Percentiles rank a stretch among this genome's conserved stretches.
Evolutionary conservation across 2,888 invertebrate species (phyloP).

Genomic region (Oxycera nigricornis): DNA sequence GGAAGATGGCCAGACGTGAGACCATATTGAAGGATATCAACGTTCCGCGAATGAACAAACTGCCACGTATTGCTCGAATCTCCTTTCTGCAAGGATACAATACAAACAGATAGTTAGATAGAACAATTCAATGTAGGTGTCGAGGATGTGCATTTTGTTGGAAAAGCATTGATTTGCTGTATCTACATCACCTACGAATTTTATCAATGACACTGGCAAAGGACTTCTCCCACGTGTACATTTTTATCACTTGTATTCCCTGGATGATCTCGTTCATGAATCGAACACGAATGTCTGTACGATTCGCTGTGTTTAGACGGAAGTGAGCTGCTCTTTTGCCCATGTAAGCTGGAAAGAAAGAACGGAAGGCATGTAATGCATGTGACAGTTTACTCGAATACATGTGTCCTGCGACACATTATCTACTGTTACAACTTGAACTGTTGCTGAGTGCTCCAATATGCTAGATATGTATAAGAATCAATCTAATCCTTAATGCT

Average conservation of each 20-base stretch:
- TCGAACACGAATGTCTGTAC: constrained; percentile 53
- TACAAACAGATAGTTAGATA: neutral
- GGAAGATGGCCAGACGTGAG: constrained; percentile 75
- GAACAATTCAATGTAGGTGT: neutral
- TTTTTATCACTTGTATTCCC: constrained; percentile 90
- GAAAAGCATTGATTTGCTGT: neutral
- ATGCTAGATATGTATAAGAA: no score
- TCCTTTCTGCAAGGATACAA: constrained; percentile 30
- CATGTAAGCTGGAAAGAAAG: constrained; percentile 22
- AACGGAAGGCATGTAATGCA: neutral
- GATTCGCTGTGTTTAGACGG: constrained; percentile 22
- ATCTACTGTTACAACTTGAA: no score
- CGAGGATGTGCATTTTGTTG: neutral
- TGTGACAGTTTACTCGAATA: neutral
- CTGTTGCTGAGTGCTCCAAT: no score
- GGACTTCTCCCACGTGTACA: constrained; percentile 93
- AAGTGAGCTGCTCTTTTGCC: constrained; percentile 31
- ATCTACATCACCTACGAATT: constrained; percentile 62
- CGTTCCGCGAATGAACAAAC: constrained; percentile 69
- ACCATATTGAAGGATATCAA: constrained; percentile 73
- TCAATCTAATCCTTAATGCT: no score
- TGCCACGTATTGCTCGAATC: constrained; percentile 63
- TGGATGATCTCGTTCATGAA: constrained; percentile 88
- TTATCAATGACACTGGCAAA: constrained; percentile 74
- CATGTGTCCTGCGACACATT: no score